Conservation (phyloP, 2,888 invertebrate genomes). For the Fragum fragum region DNA sequence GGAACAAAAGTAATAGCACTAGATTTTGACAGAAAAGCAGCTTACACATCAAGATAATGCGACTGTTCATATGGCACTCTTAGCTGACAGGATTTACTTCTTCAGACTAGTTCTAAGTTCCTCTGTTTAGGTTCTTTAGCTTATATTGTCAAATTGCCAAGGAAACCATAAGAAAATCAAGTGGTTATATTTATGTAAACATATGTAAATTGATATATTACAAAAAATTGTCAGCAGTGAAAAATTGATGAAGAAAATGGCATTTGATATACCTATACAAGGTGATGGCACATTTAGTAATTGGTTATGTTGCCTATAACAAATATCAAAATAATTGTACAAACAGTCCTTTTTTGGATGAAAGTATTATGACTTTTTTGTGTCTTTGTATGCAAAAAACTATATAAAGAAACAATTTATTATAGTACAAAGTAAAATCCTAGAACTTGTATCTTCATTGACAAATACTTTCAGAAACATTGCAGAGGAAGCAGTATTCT, state of each 20-base stretch:
- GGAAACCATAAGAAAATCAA: conserved; percentile 3
- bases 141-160: neutral
- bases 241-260: conserved; percentile 27
- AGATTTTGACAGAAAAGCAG: neutral
- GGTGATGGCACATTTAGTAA: conserved; percentile 23
- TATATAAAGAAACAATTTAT: neutral
- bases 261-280: conserved; percentile 10
- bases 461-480: neutral
- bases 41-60: too few relatives aligned
- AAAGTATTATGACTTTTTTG: conserved; percentile 19
- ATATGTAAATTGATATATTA: conserved; percentile 17
- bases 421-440: conserved; percentile 15
- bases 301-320: conserved; percentile 15
- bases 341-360: conserved; percentile 21
- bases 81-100: too few relatives aligned
- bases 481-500: too few relatives aligned
- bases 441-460: neutral
- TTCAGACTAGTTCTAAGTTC: too few relatives aligned
- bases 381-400: conserved; percentile 22
- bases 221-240: conserved; percentile 30
- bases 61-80: too few relatives aligned
- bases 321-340: neutral
- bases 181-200: conserved; percentile 1
- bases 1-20: neutral
- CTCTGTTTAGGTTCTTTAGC: too few relatives aligned